phyloP scores from a whole-genome alignment of 1,140 invertebrate species.

The Heliconius hermathena region DNA sequence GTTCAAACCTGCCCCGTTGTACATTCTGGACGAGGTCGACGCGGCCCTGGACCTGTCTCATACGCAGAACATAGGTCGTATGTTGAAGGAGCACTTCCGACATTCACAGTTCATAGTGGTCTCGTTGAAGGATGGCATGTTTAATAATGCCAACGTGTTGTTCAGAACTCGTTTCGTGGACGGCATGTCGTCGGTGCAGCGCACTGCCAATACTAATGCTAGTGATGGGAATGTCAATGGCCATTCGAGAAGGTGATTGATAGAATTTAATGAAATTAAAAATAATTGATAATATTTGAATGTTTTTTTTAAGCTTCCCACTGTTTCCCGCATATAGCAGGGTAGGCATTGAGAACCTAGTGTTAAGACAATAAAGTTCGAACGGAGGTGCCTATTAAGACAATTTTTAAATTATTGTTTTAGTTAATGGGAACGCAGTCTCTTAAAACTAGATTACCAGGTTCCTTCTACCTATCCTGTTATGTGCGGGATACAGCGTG shows the following conservation, averaged over 20 bases:
- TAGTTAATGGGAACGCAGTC: too few relatives aligned
- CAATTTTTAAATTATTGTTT: too few relatives aligned
- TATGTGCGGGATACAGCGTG: too few relatives aligned
- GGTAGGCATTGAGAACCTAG: too few relatives aligned
- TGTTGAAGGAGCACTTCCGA: conserved; percentile 97
- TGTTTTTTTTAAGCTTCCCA: too few relatives aligned
- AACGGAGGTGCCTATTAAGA: too few relatives aligned
- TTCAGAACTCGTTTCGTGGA: conserved; percentile 98
- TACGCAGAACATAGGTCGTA: conserved; percentile 98
- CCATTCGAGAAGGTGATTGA: neutral
- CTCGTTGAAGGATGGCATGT: conserved; percentile 99
- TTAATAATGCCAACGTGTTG: conserved; percentile 99
- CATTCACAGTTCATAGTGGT: conserved; percentile 99
- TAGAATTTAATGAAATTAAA: too few relatives aligned
- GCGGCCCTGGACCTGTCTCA: conserved; percentile 99
- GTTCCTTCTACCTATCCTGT: too few relatives aligned
- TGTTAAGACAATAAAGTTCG: too few relatives aligned
- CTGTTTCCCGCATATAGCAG: too few relatives aligned
- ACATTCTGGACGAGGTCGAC: conserved; percentile 99
- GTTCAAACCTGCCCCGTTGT: conserved; percentile 98
- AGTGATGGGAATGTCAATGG: neutral
- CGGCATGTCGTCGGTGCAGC: conserved; percentile 94
- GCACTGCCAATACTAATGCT: conserved; percentile 80
- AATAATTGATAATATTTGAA: too few relatives aligned
- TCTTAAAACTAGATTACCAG: too few relatives aligned